Percentiles rank a stretch among this genome's conserved stretches.
phyloP scores from a whole-genome alignment of 2,888 invertebrate genomes.

The Ennomos erosarius region DNA sequence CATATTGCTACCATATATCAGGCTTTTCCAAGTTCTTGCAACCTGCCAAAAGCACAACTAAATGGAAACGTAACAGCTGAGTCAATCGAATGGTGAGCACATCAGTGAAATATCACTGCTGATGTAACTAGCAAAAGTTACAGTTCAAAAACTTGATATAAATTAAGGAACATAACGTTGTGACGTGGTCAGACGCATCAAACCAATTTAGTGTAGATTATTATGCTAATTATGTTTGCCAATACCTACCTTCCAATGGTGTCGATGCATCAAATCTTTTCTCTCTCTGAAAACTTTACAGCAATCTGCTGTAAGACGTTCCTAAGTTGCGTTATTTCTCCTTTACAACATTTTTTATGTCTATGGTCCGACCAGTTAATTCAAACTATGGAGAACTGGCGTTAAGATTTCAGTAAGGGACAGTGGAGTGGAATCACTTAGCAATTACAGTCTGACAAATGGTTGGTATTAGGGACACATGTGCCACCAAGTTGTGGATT shows the following conservation, averaged over 20 bases:
- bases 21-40: conserved; percentile 33
- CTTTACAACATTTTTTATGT: neutral
- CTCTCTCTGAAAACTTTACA: no score
- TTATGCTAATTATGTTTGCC: no score
- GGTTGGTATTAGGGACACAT: conserved; percentile 81
- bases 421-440: conserved; percentile 78
- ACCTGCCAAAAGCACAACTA: conserved; percentile 1
- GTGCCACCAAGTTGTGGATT: conserved; percentile 66
- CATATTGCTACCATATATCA: conserved; percentile 38
- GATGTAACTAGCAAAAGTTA: no score
- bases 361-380: conserved; percentile 31
- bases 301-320: no score
- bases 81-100: neutral
- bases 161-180: no score
- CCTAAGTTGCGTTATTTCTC: neutral
- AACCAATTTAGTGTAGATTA: no score
- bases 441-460: conserved; percentile 85
- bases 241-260: no score
- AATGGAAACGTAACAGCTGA: conserved; percentile 3
- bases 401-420: conserved; percentile 82
- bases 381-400: conserved; percentile 65
- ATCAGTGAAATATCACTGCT: conserved; percentile 1
- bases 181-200: no score
- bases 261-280: no score
- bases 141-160: no score